A percentile compares a stretch with the other conserved stretches of the same genome.
These are phyloP conservation scores for Cyanocitta stelleri DNA, from an alignment of 2,113 vertebrate species.

Conservation along the genomic window DNA sequence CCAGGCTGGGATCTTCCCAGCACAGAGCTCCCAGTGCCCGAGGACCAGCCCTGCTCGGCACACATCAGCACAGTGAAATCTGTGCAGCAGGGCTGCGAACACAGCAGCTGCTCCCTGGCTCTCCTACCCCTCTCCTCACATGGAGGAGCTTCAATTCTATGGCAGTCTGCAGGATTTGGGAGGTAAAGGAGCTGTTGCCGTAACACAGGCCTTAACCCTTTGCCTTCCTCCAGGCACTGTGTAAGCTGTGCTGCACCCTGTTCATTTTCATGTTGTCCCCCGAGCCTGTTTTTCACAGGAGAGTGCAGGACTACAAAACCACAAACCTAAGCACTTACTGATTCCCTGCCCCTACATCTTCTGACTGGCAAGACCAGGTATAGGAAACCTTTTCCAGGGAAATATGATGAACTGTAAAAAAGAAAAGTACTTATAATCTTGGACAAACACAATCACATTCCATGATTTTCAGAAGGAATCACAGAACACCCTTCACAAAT, in stretches of 20 bases:
- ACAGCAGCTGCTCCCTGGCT: conserved; percentile 4
- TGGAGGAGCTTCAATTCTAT: neutral
- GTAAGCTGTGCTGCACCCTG: neutral
- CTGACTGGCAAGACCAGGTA: neutral
- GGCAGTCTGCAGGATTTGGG: neutral
- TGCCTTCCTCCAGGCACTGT: neutral
- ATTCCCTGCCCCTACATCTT: neutral
- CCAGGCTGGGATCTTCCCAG: neutral
- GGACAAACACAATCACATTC: neutral
- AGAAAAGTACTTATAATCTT: neutral
- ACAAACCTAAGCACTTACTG: neutral
- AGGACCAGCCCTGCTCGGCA: neutral
- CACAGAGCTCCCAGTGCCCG: neutral
- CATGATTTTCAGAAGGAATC: neutral
- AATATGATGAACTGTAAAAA: neutral
- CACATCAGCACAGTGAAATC: neutral
- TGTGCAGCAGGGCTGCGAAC: neutral
- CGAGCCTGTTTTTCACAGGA: neutral
- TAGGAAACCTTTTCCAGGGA: neutral
- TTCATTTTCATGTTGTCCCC: rapidly evolving
- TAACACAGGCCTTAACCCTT: neutral
- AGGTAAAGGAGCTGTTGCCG: neutral
- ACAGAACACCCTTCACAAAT: neutral
- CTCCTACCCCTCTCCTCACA: neutral
- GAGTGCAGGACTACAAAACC: neutral